A percentile compares a stretch with the other conserved stretches of the same genome.
Conservation (phyloP, 1,140 invertebrate genomes). For the Zaprionus ghesquierei region DNA sequence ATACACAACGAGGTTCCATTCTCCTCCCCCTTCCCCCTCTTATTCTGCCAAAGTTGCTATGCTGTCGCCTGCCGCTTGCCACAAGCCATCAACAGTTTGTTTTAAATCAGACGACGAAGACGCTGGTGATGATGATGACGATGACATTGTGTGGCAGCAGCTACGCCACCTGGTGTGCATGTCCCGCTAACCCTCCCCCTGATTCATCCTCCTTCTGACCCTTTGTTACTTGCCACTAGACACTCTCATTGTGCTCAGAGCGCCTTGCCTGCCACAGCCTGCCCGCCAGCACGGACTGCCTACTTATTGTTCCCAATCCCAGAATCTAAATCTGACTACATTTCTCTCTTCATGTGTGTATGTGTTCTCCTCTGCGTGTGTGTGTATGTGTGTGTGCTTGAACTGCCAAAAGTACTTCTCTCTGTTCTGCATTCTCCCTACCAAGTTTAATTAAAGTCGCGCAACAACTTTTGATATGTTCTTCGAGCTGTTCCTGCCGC, state of each 20-base stretch:
- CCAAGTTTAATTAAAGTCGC: constrained; percentile 79
- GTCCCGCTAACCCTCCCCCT: constrained; percentile 13
- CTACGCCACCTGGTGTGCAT: constrained; percentile 61
- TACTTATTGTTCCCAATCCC: constrained; percentile 45
- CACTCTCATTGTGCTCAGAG: constrained; percentile 23
- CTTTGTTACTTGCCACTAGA: constrained; percentile 26
- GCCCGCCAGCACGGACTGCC: background rate
- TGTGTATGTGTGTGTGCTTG: constrained; percentile 49
- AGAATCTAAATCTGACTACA: constrained; percentile 15
- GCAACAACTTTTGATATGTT: constrained; percentile 80
- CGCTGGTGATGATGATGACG: constrained; percentile 43
- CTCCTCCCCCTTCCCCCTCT: constrained; percentile 7
- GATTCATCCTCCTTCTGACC: background rate
- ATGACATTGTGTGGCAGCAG: constrained; percentile 72
- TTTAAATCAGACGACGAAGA: constrained; percentile 70
- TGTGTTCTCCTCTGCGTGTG: constrained; percentile 1
- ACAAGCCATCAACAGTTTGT: constrained; percentile 80
- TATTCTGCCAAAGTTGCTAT: constrained; percentile 6
- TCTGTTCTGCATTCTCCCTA: constrained; percentile 54
- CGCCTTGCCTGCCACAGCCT: constrained; percentile 5
- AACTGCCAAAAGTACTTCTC: constrained; percentile 75
- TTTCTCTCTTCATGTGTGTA: constrained; percentile 12
- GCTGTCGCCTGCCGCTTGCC: constrained; percentile 42
- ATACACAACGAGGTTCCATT: constrained; percentile 54
- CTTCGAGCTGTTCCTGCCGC: constrained; percentile 69